Evolutionary conservation across 2,797 vertebrate genomes (phyloP).

Genomic region (Gastrophryne carolinensis): DNA sequence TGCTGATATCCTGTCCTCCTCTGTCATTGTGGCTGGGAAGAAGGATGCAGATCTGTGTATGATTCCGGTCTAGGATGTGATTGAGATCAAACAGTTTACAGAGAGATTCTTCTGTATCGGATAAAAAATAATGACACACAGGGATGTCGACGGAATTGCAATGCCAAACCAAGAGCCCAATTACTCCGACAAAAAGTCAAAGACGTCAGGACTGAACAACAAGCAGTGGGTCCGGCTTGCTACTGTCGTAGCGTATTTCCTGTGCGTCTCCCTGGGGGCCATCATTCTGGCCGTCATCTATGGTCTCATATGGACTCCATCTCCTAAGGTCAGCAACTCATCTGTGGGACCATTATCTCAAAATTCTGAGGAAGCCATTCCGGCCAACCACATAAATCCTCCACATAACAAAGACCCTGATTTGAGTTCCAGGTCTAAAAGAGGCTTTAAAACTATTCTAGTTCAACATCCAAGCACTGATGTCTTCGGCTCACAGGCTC

Average conservation of each 20-base stretch:
- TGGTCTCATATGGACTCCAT: constrained; percentile 79
- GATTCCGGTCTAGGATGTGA: background rate
- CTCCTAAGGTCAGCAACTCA: constrained; percentile 51
- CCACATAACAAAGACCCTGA: background rate
- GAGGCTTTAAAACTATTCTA: constrained; percentile 2
- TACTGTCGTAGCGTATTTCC: constrained; percentile 83
- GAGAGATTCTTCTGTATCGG: background rate
- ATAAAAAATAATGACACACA: constrained; percentile 35
- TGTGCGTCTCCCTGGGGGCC: constrained; percentile 83
- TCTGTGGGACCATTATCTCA: constrained; percentile 34
- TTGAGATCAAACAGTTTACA: background rate
- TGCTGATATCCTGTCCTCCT: background rate
- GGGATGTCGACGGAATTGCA: constrained; percentile 30
- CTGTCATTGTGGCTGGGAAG: background rate
- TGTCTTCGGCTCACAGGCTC: background rate
- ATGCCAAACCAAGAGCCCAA: constrained; percentile 62
- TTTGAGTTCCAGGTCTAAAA: background rate
- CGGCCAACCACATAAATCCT: background rate
- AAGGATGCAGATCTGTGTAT: background rate
- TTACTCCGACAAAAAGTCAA: constrained; percentile 77
- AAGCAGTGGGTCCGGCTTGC: constrained; percentile 81
- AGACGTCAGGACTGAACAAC: constrained; percentile 70
- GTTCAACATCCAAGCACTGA: background rate
- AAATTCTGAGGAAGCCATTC: background rate
- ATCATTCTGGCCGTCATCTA: constrained; percentile 85